Evolutionary conservation across 2,797 vertebrate species (phyloP).

Genomic region (Sibirionetta formosa): DNA sequence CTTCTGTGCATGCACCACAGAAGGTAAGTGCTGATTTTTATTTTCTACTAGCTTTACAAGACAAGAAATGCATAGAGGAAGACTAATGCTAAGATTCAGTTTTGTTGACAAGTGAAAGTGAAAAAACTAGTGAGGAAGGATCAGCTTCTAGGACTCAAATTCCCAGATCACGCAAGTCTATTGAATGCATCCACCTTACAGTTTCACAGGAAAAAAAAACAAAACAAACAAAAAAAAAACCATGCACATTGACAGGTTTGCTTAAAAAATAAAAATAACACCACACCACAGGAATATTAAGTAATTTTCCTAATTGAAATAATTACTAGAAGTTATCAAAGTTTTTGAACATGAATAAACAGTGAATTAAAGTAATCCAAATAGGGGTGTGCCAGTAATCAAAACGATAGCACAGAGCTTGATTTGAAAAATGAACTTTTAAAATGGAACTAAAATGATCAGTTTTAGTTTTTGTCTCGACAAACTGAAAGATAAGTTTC

Average conservation of each 20-base stretch:
- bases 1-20: background rate
- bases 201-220: background rate
- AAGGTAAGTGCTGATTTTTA: background rate
- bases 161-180: background rate
- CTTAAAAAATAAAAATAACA: background rate
- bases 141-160: background rate
- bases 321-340: background rate
- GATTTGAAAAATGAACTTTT: background rate
- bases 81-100: background rate
- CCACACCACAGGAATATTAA: background rate
- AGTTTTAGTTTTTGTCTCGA: background rate
- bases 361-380: background rate
- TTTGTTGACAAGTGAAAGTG: background rate
- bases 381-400: background rate
- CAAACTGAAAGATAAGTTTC: background rate
- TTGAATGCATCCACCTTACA: background rate
- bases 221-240: background rate
- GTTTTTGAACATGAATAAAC: background rate
- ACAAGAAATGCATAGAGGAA: background rate
- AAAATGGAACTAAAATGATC: fast-evolving
- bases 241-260: fast-evolving
- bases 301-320: background rate
- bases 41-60: background rate
- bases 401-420: background rate
- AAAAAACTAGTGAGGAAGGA: background rate